Conservation (phyloP, 2,113 vertebrate genomes). For the Nansenia antarctica region DNA sequence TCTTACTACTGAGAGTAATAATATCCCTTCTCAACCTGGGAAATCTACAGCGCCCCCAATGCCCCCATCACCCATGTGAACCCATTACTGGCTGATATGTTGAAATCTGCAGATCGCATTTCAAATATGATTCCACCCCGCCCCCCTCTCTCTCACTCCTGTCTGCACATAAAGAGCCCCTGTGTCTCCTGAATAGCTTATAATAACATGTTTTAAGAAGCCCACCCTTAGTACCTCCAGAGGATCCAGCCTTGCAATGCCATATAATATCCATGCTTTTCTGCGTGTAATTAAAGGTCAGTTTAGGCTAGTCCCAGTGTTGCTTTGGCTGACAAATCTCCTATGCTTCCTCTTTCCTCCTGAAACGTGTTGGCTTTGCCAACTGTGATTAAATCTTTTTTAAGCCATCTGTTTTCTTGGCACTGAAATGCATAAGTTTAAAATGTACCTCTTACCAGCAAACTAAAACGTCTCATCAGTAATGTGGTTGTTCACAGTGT, state of each 20-base stretch:
- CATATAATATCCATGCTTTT: constrained; percentile 72
- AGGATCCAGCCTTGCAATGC: constrained; percentile 62
- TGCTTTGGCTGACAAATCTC: constrained; percentile 61
- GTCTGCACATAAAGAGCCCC: constrained; percentile 66
- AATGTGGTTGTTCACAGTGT: constrained; percentile 18
- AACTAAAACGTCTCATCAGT: constrained; percentile 31
- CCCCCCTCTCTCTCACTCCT: constrained; percentile 57
- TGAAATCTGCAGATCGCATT: constrained; percentile 75
- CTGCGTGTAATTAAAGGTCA: constrained; percentile 79
- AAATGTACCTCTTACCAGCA: constrained; percentile 23
- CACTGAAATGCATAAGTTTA: constrained; percentile 44
- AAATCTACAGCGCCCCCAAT: constrained; percentile 73
- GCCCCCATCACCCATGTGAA: constrained; percentile 69
- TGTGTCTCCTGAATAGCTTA: constrained; percentile 76
- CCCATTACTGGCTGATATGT: constrained; percentile 71
- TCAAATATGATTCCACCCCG: constrained; percentile 68
- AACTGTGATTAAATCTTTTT: constrained; percentile 72
- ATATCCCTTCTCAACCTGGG: constrained; percentile 79
- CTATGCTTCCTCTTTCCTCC: constrained; percentile 19
- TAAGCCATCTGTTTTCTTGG: constrained; percentile 69
- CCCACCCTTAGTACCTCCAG: constrained; percentile 65
- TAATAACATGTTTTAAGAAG: constrained; percentile 79
- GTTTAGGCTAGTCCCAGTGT: constrained; percentile 65
- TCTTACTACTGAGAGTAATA: constrained; percentile 74
- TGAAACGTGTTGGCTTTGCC: constrained; percentile 63